Base-by-base conservation (phyloP, 2,888 invertebrate species). In the Athalia circularis region DNA sequence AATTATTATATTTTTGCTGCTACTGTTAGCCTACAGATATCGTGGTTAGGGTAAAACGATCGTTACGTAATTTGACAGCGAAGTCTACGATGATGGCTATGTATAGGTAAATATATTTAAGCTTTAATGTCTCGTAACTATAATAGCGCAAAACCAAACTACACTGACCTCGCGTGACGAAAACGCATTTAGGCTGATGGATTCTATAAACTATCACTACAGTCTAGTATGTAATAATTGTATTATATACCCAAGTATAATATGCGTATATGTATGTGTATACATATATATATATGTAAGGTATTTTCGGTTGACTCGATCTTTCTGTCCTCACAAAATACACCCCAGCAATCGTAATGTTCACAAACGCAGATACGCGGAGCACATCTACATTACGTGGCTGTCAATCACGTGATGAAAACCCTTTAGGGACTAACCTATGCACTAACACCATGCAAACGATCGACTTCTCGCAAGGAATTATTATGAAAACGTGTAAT, bases 331-430 rank as follows among this genome's bases (percentile, higher is more conserved):
- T 4, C n/a, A 54, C 11, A 54, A 54, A 11, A n/a, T 54, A 11
- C 4, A 11, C 9, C n/a, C 5, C 54, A 54, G 54, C 54, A 4
- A 54, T n/a, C 54, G 11, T 54, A 11, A 3, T 15, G 5, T 4
- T 7, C 62, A 9, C 62, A 29, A 29, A 29, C 29, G 29, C 29
- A 29, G 29, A 29, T 29, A 29, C 2, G 29, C 0, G 29, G 2
- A 29, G 29, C 29, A 29, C 29, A 29, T 29, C 29, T 29, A 29
- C 29, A 29, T 29, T 29, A 29, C 29, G 29, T 29, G 29, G 29
- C 29, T 59, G 74, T 74, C 74, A 70, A 74, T 74, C 13, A 74
- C 61, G 61, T 74, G 61, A 74, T 74, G 13, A 61, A 70, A 74
- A 74, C 57, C 52, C 47, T 43, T 47, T 61, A 29, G 1, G 29